phyloP scores from a whole-genome alignment of 2,888 invertebrate genomes.

The Eupithecia exiguata region DNA sequence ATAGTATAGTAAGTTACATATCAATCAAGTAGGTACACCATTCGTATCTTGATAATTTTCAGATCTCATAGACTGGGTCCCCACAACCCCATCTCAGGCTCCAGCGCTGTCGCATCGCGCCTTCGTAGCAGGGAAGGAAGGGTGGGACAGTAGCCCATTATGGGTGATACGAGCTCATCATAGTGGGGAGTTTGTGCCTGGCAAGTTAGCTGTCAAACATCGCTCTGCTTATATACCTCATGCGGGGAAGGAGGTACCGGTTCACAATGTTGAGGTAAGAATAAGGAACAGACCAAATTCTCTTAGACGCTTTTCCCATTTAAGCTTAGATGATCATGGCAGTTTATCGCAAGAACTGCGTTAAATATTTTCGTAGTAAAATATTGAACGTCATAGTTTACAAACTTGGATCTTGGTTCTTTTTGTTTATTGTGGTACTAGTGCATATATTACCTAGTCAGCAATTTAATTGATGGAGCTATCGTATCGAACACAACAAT shows the following conservation, averaged over 20 bases:
- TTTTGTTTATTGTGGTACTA: too few species aligned
- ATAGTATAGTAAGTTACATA: too few species aligned
- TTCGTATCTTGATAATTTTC: slow-evolving; percentile 9
- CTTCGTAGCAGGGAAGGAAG: slow-evolving; percentile 72
- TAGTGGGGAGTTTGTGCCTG: slow-evolving; percentile 71
- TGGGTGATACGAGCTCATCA: slow-evolving; percentile 76
- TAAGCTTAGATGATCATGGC: not conserved
- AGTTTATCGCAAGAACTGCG: not conserved
- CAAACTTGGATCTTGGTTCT: too few species aligned
- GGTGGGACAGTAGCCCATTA: slow-evolving; percentile 75
- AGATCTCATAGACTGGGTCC: slow-evolving; percentile 65
- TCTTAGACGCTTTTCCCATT: not conserved
- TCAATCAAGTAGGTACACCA: not conserved
- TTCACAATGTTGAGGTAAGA: slow-evolving; percentile 76
- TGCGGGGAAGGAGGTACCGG: slow-evolving; percentile 69
- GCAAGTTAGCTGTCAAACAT: slow-evolving; percentile 73
- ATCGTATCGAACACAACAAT: too few species aligned
- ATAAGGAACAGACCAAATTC: not conserved
- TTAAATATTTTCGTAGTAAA: too few species aligned
- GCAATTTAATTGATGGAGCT: too few species aligned
- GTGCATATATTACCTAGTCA: too few species aligned
- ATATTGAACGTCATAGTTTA: too few species aligned
- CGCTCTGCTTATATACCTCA: slow-evolving; percentile 70
- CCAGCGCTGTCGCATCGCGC: slow-evolving; percentile 59
- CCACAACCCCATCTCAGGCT: slow-evolving; percentile 60